A percentile compares a stretch with the other conserved stretches of the same genome.
phyloP scores from a whole-genome alignment of 2,888 invertebrate species.

The Brachylomia viminalis region DNA sequence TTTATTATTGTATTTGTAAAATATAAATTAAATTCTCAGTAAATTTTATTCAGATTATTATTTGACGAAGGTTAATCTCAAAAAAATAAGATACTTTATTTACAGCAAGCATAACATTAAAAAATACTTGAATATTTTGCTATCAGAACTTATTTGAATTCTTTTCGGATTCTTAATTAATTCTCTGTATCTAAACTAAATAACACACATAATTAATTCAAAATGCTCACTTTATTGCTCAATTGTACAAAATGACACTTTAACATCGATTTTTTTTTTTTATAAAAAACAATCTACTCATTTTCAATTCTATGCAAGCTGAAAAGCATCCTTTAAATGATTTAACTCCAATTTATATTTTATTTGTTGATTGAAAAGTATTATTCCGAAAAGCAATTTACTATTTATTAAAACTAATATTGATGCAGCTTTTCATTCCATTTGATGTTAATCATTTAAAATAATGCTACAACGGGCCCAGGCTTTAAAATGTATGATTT shows the following conservation, averaged over 20 bases:
- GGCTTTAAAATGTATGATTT: not conserved
- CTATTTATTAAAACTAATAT: not conserved
- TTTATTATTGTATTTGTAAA: slow-evolving; percentile 33
- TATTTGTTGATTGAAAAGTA: not conserved
- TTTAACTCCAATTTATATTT: not conserved
- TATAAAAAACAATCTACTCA: no score
- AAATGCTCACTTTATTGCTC: slow-evolving; percentile 55
- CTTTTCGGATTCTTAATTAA: not conserved
- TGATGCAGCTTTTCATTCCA: slow-evolving; percentile 26
- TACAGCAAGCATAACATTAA: no score
- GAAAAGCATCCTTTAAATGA: not conserved
- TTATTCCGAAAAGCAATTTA: slow-evolving; percentile 16
- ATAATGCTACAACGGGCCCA: not conserved
- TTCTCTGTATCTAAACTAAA: not conserved
- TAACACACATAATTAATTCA: not conserved
- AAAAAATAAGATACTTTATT: not conserved
- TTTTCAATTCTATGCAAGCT: not conserved
- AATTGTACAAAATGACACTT: slow-evolving; percentile 26
- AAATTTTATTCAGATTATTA: slow-evolving; percentile 6
- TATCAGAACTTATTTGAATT: not conserved
- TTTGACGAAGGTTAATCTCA: not conserved
- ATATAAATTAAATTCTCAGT: slow-evolving; percentile 18
- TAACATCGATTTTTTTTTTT: not conserved
- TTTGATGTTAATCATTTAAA: not conserved
- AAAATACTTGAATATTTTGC: not conserved